These are phyloP conservation scores for Orientallactaga sibirica DNA, from an alignment of 2,797 vertebrate genomes.

Conservation along the genomic window DNA sequence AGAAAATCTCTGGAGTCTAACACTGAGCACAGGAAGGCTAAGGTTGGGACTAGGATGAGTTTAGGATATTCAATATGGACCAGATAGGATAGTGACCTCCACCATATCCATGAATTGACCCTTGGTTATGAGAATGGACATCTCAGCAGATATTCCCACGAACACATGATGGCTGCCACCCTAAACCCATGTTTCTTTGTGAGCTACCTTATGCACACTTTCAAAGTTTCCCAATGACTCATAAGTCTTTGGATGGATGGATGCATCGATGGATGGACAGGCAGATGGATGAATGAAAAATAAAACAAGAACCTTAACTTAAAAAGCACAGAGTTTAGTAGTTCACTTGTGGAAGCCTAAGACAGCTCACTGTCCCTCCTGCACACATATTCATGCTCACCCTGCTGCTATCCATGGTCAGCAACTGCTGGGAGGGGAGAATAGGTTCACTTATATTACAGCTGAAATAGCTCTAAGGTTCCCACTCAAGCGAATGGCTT, in stretches of 20 bases:
- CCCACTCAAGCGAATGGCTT: constrained; percentile 64
- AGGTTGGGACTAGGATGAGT: background rate
- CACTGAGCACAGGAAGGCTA: background rate
- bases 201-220: background rate
- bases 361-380: background rate
- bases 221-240: background rate
- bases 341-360: constrained; percentile 70
- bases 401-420: constrained; percentile 45
- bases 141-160: background rate
- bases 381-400: constrained; percentile 7
- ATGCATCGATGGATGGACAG: background rate
- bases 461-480: constrained; percentile 60
- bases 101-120: background rate
- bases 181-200: background rate
- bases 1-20: background rate
- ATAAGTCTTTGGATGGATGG: background rate
- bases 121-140: background rate
- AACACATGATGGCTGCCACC: background rate
- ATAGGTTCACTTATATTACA: constrained; percentile 60
- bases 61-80: background rate
- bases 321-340: constrained; percentile 74
- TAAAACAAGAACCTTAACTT: constrained; percentile 56
- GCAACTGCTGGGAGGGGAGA: constrained; percentile 40
- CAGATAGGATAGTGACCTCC: background rate
- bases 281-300: background rate